Conservation (phyloP, 1,140 invertebrate species). For the Sitobion miscanthi region DNA sequence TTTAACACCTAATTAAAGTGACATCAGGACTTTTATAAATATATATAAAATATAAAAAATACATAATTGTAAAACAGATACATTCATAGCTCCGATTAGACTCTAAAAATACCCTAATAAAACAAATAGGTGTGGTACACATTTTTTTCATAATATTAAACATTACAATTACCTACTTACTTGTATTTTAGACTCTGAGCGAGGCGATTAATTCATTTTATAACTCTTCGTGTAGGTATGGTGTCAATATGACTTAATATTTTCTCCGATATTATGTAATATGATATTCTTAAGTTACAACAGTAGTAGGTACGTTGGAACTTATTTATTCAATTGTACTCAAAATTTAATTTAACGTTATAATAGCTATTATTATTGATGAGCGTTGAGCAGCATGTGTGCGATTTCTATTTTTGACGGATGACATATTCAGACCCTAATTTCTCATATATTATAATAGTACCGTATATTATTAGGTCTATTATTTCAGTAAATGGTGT, state of each 20-base stretch:
- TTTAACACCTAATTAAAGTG: no score
- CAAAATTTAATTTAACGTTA: constrained; percentile 1
- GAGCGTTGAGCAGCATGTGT: neutral
- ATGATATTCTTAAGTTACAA: neutral
- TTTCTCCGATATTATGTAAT: neutral
- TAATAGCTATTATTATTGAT: neutral
- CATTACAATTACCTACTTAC: no score
- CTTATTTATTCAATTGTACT: neutral
- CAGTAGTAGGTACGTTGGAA: neutral
- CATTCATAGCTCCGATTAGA: no score
- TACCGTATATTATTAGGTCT: constrained; percentile 25
- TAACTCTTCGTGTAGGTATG: neutral
- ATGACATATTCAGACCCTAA: constrained; percentile 41
- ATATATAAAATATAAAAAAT: no score
- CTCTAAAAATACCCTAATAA: no score
- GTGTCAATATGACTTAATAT: neutral
- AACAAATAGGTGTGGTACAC: no score
- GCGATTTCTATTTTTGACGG: constrained; percentile 9
- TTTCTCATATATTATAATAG: constrained; percentile 12
- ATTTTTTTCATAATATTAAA: no score
- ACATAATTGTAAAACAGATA: no score
- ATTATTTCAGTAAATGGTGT: constrained; percentile 52
- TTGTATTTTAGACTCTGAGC: no score
- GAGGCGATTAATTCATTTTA: neutral
- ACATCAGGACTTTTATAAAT: no score